A percentile compares a stretch with the other conserved stretches of the same genome.
These are phyloP conservation scores for Platichthys stellatus DNA, from an alignment of 2,113 vertebrate genomes.

Conservation along the genomic window DNA sequence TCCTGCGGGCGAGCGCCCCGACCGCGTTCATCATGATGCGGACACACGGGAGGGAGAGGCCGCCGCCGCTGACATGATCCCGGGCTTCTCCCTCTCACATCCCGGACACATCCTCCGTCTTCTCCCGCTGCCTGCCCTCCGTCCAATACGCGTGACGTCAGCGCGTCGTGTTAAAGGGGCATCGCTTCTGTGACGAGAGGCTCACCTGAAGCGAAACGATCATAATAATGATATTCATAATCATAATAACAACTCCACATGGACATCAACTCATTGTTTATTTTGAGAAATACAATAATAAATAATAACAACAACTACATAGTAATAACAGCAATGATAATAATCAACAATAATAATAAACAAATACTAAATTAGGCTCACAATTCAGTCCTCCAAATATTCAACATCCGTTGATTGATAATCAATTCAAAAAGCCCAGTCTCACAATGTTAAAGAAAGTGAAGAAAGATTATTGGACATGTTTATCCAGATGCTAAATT, in stretches of 20 bases:
- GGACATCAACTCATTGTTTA: neutral
- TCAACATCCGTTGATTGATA: too few species aligned
- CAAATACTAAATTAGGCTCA: too few species aligned
- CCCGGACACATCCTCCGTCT: slow-evolving; percentile 29
- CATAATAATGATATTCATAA: too few species aligned
- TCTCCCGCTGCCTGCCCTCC: slow-evolving; percentile 46
- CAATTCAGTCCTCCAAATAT: too few species aligned
- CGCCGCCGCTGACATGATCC: slow-evolving; percentile 53
- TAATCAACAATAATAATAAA: too few species aligned
- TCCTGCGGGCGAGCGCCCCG: slow-evolving; percentile 67
- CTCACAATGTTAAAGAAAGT: too few species aligned
- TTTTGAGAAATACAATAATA: too few species aligned
- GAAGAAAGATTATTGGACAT: too few species aligned
- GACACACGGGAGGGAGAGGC: slow-evolving; percentile 7
- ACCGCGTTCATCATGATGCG: slow-evolving; percentile 69
- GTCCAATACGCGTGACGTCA: slow-evolving; percentile 79
- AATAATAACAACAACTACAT: too few species aligned
- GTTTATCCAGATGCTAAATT: too few species aligned
- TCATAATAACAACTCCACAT: neutral
- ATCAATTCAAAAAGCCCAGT: too few species aligned
- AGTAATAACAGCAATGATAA: too few species aligned
- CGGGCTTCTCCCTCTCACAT: slow-evolving; percentile 65
- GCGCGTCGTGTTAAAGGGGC: slow-evolving; percentile 73
- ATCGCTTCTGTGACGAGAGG: slow-evolving; percentile 13
- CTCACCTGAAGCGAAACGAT: neutral